Conservation (phyloP, 2,797 vertebrate species). For the Salmo trutta region DNA sequence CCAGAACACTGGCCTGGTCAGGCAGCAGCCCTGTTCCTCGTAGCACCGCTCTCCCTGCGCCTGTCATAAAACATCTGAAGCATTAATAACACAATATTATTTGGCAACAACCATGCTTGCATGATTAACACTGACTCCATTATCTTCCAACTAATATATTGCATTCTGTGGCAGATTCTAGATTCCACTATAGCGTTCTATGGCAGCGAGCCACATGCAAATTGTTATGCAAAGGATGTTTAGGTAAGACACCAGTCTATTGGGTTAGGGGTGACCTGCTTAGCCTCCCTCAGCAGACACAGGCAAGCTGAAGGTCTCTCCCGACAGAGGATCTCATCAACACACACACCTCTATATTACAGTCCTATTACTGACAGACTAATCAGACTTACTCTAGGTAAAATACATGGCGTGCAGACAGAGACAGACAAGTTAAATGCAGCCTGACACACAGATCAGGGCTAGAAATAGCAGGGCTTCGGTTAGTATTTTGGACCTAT, state of each 20-base stretch:
- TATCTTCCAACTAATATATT: not conserved
- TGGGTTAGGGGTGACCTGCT: constrained; percentile 22
- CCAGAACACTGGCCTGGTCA: not conserved
- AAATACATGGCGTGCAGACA: constrained; percentile 35
- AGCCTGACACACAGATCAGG: constrained; percentile 37
- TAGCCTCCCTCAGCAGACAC: constrained; percentile 13
- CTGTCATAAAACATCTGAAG: constrained; percentile 1
- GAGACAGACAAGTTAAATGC: constrained; percentile 11
- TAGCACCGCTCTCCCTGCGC: not conserved
- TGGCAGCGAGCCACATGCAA: not conserved
- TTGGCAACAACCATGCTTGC: not conserved
- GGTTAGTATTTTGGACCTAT: constrained; percentile 68
- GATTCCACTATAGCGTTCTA: no score
- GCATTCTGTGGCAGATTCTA: not conserved
- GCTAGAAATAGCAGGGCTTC: constrained; percentile 68
- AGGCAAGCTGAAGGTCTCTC: not conserved
- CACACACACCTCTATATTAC: not conserved
- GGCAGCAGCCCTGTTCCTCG: not conserved
- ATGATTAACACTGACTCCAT: not conserved
- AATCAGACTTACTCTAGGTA: constrained; percentile 17
- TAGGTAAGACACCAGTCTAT: constrained; percentile 13
- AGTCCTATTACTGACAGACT: constrained; percentile 14
- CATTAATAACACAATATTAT: not conserved
- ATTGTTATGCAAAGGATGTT: constrained; percentile 5
- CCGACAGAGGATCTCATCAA: constrained; percentile 1